Percentiles rank a stretch among this genome's conserved stretches.
Evolutionary conservation across 2,113 vertebrate species (phyloP).

Genomic region (Brachionichthys hirsutus): DNA sequence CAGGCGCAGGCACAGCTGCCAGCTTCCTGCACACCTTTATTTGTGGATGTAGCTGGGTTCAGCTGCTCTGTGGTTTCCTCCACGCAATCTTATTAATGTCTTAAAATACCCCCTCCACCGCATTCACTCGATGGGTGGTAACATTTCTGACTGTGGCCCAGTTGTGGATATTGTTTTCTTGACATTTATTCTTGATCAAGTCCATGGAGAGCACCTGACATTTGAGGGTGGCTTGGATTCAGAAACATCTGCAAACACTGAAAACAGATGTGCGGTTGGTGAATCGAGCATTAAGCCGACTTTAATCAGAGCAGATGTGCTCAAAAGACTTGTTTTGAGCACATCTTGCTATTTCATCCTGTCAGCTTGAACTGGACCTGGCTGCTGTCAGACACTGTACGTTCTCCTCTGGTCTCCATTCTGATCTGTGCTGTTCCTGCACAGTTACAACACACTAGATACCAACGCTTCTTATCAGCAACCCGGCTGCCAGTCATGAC

Average conservation of each 20-base stretch:
- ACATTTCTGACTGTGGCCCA: background rate
- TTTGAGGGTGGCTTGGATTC: background rate
- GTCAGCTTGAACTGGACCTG: background rate
- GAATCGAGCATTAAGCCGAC: background rate
- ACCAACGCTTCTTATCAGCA: conserved; percentile 29
- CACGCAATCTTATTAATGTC: too few relatives aligned
- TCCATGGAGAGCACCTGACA: background rate
- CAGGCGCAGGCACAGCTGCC: too few relatives aligned
- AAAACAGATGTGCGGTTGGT: background rate
- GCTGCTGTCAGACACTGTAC: background rate
- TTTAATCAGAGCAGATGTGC: too few relatives aligned
- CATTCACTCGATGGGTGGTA: too few relatives aligned
- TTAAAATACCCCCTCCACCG: too few relatives aligned
- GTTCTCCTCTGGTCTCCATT: conserved; percentile 2
- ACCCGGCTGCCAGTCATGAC: conserved; percentile 20
- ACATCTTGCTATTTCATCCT: too few relatives aligned
- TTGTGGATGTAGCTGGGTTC: too few relatives aligned
- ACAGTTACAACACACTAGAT: conserved; percentile 10
- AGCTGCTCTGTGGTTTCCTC: too few relatives aligned
- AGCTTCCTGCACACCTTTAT: too few relatives aligned
- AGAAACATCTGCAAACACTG: background rate
- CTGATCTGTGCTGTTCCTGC: conserved; percentile 2
- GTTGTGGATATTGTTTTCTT: background rate
- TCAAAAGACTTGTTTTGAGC: too few relatives aligned
- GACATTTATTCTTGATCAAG: too few relatives aligned